Conservation (phyloP, 2,888 invertebrate genomes). For the Temnothorax rugatulus region DNA sequence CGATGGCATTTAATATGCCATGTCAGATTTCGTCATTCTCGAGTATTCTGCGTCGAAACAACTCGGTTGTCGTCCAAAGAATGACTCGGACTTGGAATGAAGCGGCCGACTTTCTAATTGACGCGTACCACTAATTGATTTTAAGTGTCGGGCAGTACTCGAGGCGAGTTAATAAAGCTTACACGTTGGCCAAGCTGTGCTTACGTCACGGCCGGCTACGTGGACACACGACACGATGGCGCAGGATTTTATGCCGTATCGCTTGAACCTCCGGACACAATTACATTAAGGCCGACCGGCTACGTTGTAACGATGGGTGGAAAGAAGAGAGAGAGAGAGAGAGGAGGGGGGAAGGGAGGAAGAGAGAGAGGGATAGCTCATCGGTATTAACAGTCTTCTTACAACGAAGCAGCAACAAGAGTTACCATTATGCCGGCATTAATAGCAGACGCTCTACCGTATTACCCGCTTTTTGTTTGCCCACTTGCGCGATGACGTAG, state of each 20-base stretch:
- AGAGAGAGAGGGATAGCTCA: background rate
- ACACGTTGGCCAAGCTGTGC: constrained; percentile 55
- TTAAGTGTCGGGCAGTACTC: constrained; percentile 79
- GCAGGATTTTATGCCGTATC: constrained; percentile 48
- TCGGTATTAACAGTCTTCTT: constrained; percentile 41
- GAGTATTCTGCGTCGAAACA: constrained; percentile 48
- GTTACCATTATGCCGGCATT: constrained; percentile 45
- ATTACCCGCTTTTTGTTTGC: constrained; percentile 56
- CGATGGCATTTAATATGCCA: constrained; percentile 4
- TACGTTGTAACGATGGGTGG: constrained; percentile 9
- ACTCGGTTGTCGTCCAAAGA: constrained; percentile 39
- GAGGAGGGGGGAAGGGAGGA: background rate
- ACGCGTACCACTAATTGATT: constrained; percentile 80
- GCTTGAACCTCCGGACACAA: constrained; percentile 56
- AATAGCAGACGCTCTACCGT: constrained; percentile 45
- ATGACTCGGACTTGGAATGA: constrained; percentile 58
- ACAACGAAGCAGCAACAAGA: constrained; percentile 40
- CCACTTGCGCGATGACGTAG: constrained; percentile 55
- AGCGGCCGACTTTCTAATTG: constrained; percentile 78
- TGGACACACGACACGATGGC: constrained; percentile 28
- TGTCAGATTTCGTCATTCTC: constrained; percentile 21
- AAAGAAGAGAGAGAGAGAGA: background rate
- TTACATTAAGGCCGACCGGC: constrained; percentile 46
- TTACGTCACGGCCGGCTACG: constrained; percentile 66
- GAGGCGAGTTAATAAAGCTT: constrained; percentile 76